phyloP scores from a whole-genome alignment of 1,140 invertebrate species.

The Araneus ventricosus region DNA sequence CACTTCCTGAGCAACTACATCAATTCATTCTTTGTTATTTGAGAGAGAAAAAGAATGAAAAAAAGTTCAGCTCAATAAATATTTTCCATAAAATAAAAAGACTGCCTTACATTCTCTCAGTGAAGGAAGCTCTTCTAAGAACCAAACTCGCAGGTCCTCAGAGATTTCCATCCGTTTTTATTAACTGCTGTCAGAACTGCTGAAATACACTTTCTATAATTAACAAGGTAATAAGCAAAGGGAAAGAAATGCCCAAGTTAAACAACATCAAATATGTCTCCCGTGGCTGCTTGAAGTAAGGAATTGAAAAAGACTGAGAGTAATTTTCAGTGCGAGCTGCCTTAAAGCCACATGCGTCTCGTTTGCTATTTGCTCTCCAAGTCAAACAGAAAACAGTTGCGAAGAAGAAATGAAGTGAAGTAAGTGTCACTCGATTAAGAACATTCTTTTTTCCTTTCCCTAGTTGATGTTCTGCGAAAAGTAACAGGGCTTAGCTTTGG shows the following conservation, averaged over 20 bases:
- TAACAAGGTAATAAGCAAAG: slow-evolving; percentile 46
- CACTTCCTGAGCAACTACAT: background rate
- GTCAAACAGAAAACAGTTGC: slow-evolving; percentile 42
- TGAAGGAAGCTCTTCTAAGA: background rate
- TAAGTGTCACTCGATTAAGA: slow-evolving; percentile 46
- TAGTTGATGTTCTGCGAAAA: background rate
- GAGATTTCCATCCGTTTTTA: background rate
- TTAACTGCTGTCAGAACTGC: background rate
- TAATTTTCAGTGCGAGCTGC: background rate
- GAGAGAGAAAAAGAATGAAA: background rate
- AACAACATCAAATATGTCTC: slow-evolving; percentile 43
- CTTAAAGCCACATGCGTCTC: slow-evolving; percentile 1
- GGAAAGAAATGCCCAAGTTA: slow-evolving; percentile 31
- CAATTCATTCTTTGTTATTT: slow-evolving; percentile 10
- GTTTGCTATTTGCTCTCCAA: slow-evolving; percentile 29
- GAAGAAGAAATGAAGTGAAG: slow-evolving; percentile 17
- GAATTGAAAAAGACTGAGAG: background rate
- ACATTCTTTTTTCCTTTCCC: background rate
- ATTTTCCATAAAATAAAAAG: background rate
- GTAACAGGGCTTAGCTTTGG: background rate
- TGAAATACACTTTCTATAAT: slow-evolving; percentile 47
- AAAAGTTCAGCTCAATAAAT: background rate
- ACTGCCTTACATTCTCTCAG: no score
- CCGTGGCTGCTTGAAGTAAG: background rate
- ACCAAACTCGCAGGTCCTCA: background rate